phyloP scores from a whole-genome alignment of 2,113 vertebrate species.

The Phoenicopterus ruber region DNA sequence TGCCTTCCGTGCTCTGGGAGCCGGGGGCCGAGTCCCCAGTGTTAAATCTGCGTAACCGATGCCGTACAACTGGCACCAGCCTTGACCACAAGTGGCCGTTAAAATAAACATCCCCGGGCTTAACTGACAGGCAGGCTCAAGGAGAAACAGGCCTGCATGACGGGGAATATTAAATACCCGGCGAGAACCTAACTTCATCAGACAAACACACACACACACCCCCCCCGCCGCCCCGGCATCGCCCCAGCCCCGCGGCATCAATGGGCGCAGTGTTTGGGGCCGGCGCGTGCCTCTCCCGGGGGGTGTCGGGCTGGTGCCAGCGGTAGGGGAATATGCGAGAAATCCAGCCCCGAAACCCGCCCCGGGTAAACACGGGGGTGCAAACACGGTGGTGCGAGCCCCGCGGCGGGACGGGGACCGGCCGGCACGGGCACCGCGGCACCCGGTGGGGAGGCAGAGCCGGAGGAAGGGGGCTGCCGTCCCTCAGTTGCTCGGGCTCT shows the following conservation, averaged over 20 bases:
- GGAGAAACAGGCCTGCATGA: constrained; percentile 48
- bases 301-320: constrained; percentile 18
- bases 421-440: not conserved
- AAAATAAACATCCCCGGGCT: constrained; percentile 70
- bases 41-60: constrained; percentile 53
- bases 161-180: constrained; percentile 45
- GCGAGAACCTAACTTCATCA: constrained; percentile 6
- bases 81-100: constrained; percentile 71
- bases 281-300: not conserved
- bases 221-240: not conserved
- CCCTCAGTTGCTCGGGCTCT: not conserved
- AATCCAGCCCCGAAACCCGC: not conserved
- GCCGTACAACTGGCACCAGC: constrained; percentile 67
- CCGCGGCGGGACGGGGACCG: rapidly evolving
- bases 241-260: constrained; percentile 15
- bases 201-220: not conserved
- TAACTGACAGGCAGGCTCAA: constrained; percentile 61
- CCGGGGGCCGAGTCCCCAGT: constrained; percentile 34
- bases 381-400: not conserved
- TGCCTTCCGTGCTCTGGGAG: constrained; percentile 39
- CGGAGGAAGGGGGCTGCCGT: not conserved
- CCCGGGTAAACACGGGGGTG: not conserved
- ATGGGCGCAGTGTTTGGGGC: constrained; percentile 56
- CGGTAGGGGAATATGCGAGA: not conserved
- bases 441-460: not conserved